Percentiles rank a stretch among this genome's conserved stretches.
phyloP scores from a whole-genome alignment of 2,797 vertebrate genomes.

The Sus cebifrons region DNA sequence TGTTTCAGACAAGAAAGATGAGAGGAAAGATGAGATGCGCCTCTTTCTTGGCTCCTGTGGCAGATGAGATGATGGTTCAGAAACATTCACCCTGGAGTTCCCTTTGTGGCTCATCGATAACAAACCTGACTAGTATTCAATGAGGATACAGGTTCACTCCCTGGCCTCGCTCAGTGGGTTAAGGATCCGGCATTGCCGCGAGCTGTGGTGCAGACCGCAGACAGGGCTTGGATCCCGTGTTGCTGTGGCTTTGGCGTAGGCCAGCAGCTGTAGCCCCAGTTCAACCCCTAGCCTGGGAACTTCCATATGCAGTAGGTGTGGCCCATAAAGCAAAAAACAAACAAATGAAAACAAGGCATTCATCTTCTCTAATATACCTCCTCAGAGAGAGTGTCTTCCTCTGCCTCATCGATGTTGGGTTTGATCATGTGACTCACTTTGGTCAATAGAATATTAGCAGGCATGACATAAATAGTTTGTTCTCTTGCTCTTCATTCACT shows the following conservation, averaged over 20 bases:
- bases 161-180: too few relatives aligned
- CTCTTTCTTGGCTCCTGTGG: neutral
- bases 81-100: neutral
- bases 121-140: too few relatives aligned
- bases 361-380: neutral
- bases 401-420: neutral
- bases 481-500: neutral
- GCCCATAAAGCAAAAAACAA: too few relatives aligned
- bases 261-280: too few relatives aligned
- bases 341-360: neutral
- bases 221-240: too few relatives aligned
- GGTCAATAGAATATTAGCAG: neutral
- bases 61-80: neutral
- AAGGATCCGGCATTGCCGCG: too few relatives aligned
- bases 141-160: too few relatives aligned
- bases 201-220: too few relatives aligned
- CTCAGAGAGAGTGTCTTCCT: neutral
- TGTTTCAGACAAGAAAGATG: neutral
- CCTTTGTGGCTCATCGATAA: too few relatives aligned
- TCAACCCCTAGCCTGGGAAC: too few relatives aligned
- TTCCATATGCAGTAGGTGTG: too few relatives aligned
- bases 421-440: neutral
- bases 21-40: neutral
- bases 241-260: too few relatives aligned
- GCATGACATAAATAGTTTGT: neutral